Evolutionary conservation across 1,140 invertebrate species (phyloP).

Genomic region (Orussus abietinus): DNA sequence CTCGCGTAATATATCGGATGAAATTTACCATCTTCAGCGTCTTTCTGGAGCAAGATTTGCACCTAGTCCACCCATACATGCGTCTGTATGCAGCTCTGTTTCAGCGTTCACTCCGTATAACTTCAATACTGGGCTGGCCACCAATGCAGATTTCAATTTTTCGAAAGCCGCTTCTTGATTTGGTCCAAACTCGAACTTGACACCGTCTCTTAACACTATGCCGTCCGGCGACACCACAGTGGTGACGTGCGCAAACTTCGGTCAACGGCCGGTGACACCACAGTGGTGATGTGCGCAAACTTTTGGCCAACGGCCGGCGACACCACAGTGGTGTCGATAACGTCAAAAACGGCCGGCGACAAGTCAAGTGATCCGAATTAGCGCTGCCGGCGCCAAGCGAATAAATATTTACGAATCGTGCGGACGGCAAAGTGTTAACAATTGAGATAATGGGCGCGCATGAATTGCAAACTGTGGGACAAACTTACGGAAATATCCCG

Average conservation of each 20-base stretch:
- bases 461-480: slow-evolving; percentile 13
- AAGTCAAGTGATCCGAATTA: no score
- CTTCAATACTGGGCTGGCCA: not conserved
- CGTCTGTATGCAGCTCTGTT: slow-evolving; percentile 30
- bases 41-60: slow-evolving; percentile 25
- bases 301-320: no score
- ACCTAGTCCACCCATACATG: slow-evolving; percentile 19
- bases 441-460: slow-evolving; percentile 12
- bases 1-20: slow-evolving; percentile 19
- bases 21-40: slow-evolving; percentile 2
- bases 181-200: slow-evolving; percentile 11
- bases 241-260: no score
- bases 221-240: no score
- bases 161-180: slow-evolving; percentile 8
- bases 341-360: no score
- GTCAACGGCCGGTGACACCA: no score
- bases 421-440: no score
- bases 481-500: slow-evolving; percentile 19
- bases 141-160: not conserved
- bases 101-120: not conserved
- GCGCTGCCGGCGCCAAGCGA: no score
- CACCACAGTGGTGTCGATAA: no score
- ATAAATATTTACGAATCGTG: no score
- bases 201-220: slow-evolving; percentile 5
- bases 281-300: no score